phyloP scores from a whole-genome alignment of 1,140 invertebrate genomes.

The Odontomachus brunneus region DNA sequence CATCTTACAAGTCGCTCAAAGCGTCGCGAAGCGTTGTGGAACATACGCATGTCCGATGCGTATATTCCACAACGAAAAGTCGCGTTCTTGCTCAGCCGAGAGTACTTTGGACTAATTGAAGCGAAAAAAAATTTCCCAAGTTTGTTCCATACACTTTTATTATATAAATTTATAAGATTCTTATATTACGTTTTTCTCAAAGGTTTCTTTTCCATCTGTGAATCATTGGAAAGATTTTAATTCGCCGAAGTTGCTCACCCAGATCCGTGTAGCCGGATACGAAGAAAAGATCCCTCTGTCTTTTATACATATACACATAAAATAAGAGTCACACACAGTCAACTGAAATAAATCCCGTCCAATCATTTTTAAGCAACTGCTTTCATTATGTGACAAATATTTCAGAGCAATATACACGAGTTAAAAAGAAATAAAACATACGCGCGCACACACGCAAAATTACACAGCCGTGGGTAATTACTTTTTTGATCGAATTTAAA shows the following conservation, averaged over 20 bases:
- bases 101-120: slow-evolving; percentile 4
- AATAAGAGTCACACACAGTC: too few species aligned
- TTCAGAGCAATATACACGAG: too few species aligned
- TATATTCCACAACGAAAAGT: slow-evolving; percentile 20
- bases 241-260: slow-evolving; percentile 17
- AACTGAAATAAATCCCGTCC: too few species aligned
- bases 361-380: too few species aligned
- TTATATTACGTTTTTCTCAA: slow-evolving; percentile 50
- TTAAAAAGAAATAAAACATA: too few species aligned
- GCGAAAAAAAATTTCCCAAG: background rate
- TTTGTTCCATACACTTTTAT: slow-evolving; percentile 67
- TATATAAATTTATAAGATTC: slow-evolving; percentile 72
- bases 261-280: background rate
- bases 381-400: too few species aligned
- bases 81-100: too few species aligned
- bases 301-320: too few species aligned
- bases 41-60: slow-evolving; percentile 14
- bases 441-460: too few species aligned
- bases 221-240: slow-evolving; percentile 43
- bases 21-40: too few species aligned
- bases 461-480: too few species aligned
- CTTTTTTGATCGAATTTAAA: too few species aligned
- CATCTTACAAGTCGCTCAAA: slow-evolving; percentile 30
- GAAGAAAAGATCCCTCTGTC: slow-evolving; percentile 24
- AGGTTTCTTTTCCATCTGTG: slow-evolving; percentile 11